Evolutionary conservation across 2,113 vertebrate genomes (phyloP), one percentile per base, ranked within the genome.

Genomic region (Kryptolebias marmoratus): DNA sequence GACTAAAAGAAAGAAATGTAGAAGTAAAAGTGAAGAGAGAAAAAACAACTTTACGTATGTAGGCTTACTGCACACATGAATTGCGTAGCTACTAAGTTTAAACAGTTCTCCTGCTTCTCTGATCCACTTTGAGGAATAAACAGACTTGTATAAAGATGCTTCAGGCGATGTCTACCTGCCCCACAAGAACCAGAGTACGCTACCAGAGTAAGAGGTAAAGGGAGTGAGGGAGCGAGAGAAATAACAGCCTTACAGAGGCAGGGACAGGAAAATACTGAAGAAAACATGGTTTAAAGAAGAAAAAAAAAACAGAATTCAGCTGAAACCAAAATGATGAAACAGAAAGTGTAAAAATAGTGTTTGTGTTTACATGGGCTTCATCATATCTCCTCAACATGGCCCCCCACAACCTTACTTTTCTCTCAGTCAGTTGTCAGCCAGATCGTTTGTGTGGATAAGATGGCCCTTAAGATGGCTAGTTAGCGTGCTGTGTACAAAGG

Each of bases 121-220:
- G 84, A 85, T 89, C 89, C 83, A 87, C 89, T 91, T 88, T 91
- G 91, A 89, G 88, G 83, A 79, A 75, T 88, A 83, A 74, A 90
- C 78, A 70, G 72, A 73, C 85, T 87, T 71, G 77, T 82, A 77
- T 82, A 75, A 82, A 82, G 78, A 87, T 54, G 90, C 89, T 91
- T 61, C 71, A 84, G 88, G 91, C 90, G 18, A 84, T 86, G 64
- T 90, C 73, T 83, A 86, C 87, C 79, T 88, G 71, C 84, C 84
- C 87, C 79, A 71, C 77, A 87, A 90, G 83, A 90, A 89, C 87
- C 85, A 79, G 73, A 80, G 87, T 66, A 65, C 47, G 64, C 74
- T 73, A 85, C 84, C 77, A 84, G 72, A 77, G 78, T 68, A 64
- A 67, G 76, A 74, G 73, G 80, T 72, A 68, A 80, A 86, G 69